phyloP scores from a whole-genome alignment of 2,797 vertebrate genomes.

The Amazonetta brasiliensis region DNA sequence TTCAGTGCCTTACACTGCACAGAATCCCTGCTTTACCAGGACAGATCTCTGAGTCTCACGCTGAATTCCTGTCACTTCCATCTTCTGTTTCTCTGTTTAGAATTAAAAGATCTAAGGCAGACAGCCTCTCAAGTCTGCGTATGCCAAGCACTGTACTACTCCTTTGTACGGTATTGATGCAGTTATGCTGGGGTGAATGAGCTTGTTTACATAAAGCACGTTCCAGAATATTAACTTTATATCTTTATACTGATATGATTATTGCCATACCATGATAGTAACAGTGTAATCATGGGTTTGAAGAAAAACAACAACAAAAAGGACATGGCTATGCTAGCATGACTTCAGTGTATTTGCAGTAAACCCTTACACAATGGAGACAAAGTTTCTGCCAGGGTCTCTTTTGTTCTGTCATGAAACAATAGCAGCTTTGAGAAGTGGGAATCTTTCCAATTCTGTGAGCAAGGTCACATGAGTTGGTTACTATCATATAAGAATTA shows the following conservation, averaged over 20 bases:
- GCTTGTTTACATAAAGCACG: background rate
- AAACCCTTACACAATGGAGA: background rate
- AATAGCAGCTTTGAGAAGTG: background rate
- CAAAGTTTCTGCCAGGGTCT: background rate
- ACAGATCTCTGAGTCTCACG: background rate
- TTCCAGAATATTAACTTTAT: background rate
- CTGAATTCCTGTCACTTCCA: background rate
- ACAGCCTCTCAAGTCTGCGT: background rate
- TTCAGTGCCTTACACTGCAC: background rate
- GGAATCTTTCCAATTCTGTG: background rate
- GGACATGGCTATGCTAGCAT: background rate
- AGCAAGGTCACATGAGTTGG: background rate
- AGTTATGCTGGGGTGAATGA: background rate
- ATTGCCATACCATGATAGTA: background rate
- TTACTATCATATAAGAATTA: background rate
- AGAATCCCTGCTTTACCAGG: background rate
- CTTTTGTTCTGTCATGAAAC: background rate
- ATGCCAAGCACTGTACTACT: background rate
- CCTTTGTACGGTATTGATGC: background rate
- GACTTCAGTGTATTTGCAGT: background rate
- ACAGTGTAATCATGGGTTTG: background rate
- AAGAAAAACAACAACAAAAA: background rate
- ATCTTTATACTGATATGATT: background rate
- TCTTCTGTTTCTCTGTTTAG: background rate
- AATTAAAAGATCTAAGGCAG: background rate